A percentile compares a stretch with the other conserved stretches of the same genome.
Conservation (phyloP, 2,113 vertebrate genomes). For the Myxocyprinus asiaticus region DNA sequence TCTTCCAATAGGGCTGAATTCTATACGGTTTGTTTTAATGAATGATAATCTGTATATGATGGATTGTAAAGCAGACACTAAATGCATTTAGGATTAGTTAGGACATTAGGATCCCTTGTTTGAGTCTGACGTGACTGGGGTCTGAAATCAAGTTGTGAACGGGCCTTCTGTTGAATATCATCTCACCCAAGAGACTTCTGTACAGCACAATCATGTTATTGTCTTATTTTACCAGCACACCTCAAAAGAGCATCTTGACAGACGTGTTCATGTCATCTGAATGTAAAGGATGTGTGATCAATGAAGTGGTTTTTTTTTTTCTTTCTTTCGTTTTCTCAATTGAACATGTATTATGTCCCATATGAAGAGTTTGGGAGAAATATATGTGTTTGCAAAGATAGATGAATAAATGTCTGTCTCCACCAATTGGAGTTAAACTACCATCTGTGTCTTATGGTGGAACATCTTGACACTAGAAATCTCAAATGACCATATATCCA, state of each 20-base stretch:
- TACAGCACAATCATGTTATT: conserved; percentile 28
- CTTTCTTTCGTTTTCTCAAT: neutral
- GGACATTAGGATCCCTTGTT: too few relatives aligned
- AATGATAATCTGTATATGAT: conserved; percentile 1
- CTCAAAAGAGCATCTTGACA: too few relatives aligned
- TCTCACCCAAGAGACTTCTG: neutral
- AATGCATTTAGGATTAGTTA: neutral
- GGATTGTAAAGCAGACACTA: neutral
- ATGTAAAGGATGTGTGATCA: neutral
- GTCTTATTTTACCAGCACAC: conserved; percentile 3
- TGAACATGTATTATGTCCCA: too few relatives aligned
- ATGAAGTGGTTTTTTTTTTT: neutral
- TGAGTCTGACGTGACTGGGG: too few relatives aligned
- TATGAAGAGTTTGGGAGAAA: conserved; percentile 24
- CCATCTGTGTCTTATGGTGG: too few relatives aligned
- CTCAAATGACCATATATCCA: too few relatives aligned
- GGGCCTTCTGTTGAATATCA: neutral
- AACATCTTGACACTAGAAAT: too few relatives aligned
- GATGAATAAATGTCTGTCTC: neutral
- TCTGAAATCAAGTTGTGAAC: neutral
- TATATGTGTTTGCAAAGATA: neutral
- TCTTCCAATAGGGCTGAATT: too few relatives aligned
- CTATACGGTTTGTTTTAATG: neutral
- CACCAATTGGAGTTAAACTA: too few relatives aligned
- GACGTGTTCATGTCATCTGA: neutral